Evolutionary conservation across 2,888 invertebrate genomes (phyloP), one percentile per base, ranked within the genome.

Genomic region (Drosophila diplacantha): DNA sequence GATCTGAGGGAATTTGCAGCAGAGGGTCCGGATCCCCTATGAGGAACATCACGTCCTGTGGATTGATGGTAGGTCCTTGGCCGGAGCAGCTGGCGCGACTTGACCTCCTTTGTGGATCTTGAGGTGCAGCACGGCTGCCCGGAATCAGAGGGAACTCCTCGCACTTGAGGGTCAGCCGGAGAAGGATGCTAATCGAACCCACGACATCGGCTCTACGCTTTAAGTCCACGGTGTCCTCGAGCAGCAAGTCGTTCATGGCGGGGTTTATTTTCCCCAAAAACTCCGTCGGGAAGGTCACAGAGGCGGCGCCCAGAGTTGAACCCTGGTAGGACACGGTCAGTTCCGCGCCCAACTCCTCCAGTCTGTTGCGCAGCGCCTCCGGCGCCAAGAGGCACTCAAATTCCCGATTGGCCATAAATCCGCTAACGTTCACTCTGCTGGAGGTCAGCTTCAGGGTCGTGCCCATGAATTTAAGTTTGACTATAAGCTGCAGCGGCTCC

Each of bases 371-470:
- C 14, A 87, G 29, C 0, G 18, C 34, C 0, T 44, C 24, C 0
- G 86, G 72, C 11, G 65, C 54, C 0, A 60, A 53, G 0, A 7
- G 9, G 39, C 86, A 68, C 39, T 86, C 80, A 32, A 54, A 65
- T 16, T 74, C 74, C 3, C 78, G 63, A 5, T 80, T 83, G 2
- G 69, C 50, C 20, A 72, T 64, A 14, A 87, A 86, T 1, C 83
- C 85, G 3, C 39, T 68, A 8, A 84, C 74, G 72, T 85, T 83
- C 5, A 86, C 83, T 16, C 85, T 81, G 58, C 84, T 85, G 8
- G 76, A 51, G 29, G 84, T 84, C 16, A 87, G 72, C 8, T 44
- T 64, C 3, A 86, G 31, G 1, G 68, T 22, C 0, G 67, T 47
- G 65, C 44, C 79, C 9, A 24, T 77, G 20, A 85, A 79, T 2